Base-by-base conservation (phyloP, 2,113 vertebrate species). In the Plestiodon gilberti region DNA sequence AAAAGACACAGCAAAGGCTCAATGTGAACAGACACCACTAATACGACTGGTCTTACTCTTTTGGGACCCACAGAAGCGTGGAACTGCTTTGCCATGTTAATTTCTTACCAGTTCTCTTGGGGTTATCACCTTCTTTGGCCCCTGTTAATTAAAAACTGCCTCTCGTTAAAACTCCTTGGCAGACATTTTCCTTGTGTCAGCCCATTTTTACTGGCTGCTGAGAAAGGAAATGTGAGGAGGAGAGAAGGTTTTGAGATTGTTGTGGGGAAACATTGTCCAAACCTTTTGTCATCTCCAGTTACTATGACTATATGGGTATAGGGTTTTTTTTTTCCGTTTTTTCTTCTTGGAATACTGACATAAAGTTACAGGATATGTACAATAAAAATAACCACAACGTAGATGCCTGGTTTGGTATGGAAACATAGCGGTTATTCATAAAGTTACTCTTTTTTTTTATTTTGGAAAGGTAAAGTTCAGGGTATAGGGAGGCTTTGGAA, bases 101-200 rank as follows among this genome's bases (percentile, higher is more conserved):
- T 96, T 96, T 96, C 94, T 95, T 88, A 87, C 91, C 0, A 0
- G 89, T 89, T 84, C 93, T 93, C 93, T 93, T 94, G 91, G 91
- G 93, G 95, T 96, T 96, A 95, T 96, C 95, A 95, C 94, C 95
- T 95, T 96, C 93, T 94, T 94, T 96, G 94, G 93, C 95, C 95
- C 89, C 94, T 95, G 96, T 95, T 97, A 97, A 97, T 97, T 97
- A 96, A 96, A 97, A 97, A 96, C 93, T 95, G 95, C 93, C 95
- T 96, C 94, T 93, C 89, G 88, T 96, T 96, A 93, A 96, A 96
- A 92, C 95, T 95, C 91, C 86, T 93, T 95, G 92, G 93, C 96
- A 96, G 92, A 93, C 93, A 91, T 94, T 96, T 75, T 85, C 92
- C 93, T 95, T 57, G 35, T 80, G 93, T 95, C 95, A 96, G 92